These are phyloP conservation scores for Strigamia crassipes DNA, from an alignment of 2,888 invertebrate species.

Conservation along the genomic window DNA sequence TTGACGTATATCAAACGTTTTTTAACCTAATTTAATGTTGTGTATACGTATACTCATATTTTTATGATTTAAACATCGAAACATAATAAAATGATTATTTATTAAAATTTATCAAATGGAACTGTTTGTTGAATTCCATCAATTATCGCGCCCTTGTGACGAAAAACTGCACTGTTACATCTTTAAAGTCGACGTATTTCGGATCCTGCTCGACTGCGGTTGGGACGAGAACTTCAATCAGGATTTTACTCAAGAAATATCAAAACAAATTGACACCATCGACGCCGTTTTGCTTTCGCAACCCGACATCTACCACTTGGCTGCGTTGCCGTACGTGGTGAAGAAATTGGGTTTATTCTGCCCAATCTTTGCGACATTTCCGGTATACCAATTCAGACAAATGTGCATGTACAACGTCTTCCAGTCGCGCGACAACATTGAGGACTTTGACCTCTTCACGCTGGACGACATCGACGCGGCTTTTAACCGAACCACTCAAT, in stretches of 20 bases:
- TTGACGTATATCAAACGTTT: too few relatives aligned
- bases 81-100: too few relatives aligned
- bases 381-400: constrained; percentile 99
- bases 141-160: constrained; percentile 92
- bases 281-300: constrained; percentile 95
- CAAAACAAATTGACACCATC: constrained; percentile 86
- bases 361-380: constrained; percentile 96
- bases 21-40: too few relatives aligned
- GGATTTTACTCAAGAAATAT: constrained; percentile 84
- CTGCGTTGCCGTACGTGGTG: constrained; percentile 93
- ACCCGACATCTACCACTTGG: constrained; percentile 91
- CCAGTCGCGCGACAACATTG: constrained; percentile 85
- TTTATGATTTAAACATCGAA: too few relatives aligned
- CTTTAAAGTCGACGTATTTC: constrained; percentile 94
- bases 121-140: constrained; percentile 95
- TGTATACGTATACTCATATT: too few relatives aligned
- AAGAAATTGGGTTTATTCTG: constrained; percentile 93
- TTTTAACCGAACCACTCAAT: constrained; percentile 92
- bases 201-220: constrained; percentile 94
- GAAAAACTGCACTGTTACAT: constrained; percentile 97
- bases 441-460: constrained; percentile 90
- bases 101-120: constrained; percentile 72
- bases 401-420: constrained; percentile 99
- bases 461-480: constrained; percentile 97
- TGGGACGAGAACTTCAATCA: constrained; percentile 96